Percentiles rank a stretch among this genome's conserved stretches.
phyloP scores from a whole-genome alignment of 1,140 invertebrate genomes.

The Drosophila erecta region DNA sequence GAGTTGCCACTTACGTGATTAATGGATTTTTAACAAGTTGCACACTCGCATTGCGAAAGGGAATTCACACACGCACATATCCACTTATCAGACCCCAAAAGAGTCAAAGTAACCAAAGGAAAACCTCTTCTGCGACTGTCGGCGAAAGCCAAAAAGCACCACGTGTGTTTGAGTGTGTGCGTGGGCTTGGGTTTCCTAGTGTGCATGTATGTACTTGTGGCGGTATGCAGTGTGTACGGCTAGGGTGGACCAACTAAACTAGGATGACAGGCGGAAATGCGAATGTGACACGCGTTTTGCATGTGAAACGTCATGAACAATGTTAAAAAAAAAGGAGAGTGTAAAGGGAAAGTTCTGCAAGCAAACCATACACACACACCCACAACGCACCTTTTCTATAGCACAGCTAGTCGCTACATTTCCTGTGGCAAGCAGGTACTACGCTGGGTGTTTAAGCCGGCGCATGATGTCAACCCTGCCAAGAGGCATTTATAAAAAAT shows the following conservation, averaged over 20 bases:
- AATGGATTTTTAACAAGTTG: constrained; percentile 84
- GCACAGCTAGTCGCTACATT: constrained; percentile 26
- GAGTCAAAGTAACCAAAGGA: constrained; percentile 77
- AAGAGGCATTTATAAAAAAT: not conserved
- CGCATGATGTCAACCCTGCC: constrained; percentile 22
- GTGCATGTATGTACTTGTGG: not conserved
- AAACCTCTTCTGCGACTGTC: constrained; percentile 54
- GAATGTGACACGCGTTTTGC: constrained; percentile 83
- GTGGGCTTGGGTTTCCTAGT: constrained; percentile 1
- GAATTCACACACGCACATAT: constrained; percentile 44
- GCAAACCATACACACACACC: constrained; percentile 7
- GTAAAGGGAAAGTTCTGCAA: constrained; percentile 23
- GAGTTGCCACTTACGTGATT: constrained; percentile 84
- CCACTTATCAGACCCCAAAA: constrained; percentile 60
- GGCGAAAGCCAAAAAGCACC: constrained; percentile 72
- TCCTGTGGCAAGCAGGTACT: constrained; percentile 37
- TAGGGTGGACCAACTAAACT: constrained; percentile 56
- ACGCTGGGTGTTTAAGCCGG: constrained; percentile 6
- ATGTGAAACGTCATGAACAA: constrained; percentile 82
- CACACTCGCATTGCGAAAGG: constrained; percentile 49
- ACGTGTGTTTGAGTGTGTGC: constrained; percentile 19
- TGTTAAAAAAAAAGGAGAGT: constrained; percentile 18
- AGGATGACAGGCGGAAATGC: constrained; percentile 82
- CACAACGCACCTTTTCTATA: not conserved
- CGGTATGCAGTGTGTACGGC: not conserved